phyloP scores from a whole-genome alignment of 1,140 invertebrate species.

The Brachionus rubens region DNA sequence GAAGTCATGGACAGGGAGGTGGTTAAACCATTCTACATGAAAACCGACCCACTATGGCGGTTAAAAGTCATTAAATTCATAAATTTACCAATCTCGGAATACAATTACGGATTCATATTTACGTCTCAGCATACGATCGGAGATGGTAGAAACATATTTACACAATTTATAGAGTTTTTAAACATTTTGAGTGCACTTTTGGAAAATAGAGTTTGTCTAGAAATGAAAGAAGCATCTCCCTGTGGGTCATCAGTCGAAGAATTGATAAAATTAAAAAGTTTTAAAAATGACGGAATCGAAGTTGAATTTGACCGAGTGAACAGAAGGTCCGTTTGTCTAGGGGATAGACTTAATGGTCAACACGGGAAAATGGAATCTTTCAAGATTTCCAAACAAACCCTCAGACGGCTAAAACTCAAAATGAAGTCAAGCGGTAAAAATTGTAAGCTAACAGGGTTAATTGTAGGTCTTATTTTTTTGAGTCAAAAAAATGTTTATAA shows the following conservation, averaged over 20 bases:
- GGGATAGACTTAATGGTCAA: not conserved
- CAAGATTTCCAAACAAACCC: not conserved
- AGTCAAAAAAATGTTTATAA: not conserved
- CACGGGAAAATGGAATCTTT: not conserved
- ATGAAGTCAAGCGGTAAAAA: not conserved
- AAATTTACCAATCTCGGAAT: not conserved
- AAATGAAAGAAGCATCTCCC: not conserved
- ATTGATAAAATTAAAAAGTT: not conserved
- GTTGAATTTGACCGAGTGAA: not conserved
- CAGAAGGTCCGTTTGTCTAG: not conserved
- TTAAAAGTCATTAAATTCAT: not conserved
- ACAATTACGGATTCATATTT: not conserved
- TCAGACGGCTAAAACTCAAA: not conserved
- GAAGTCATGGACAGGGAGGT: not conserved
- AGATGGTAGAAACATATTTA: not conserved
- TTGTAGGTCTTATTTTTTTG: not conserved
- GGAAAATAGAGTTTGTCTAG: not conserved
- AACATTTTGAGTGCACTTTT: not conserved
- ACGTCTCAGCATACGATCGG: not conserved
- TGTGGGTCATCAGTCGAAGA: not conserved
- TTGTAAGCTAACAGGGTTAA: not conserved
- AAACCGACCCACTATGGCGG: not conserved
- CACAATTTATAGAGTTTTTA: not conserved
- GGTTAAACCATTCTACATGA: not conserved
- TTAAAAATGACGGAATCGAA: not conserved